A percentile compares a stretch with the other conserved stretches of the same genome.
Evolutionary conservation across 2,797 vertebrate species (phyloP).

Genomic region (Myotis findleyi): DNA sequence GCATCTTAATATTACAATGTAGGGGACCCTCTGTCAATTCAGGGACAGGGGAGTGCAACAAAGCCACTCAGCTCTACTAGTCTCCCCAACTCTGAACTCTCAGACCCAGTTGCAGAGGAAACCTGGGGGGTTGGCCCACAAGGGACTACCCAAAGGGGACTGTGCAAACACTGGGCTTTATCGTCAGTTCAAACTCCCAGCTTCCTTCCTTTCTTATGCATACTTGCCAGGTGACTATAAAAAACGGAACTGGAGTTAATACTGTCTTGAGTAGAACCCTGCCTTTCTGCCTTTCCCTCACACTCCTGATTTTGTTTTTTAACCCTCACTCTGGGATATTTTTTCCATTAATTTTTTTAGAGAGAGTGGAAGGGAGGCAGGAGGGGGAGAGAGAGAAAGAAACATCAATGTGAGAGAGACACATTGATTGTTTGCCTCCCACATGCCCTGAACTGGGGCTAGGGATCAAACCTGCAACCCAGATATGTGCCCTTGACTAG

Average conservation of each 20-base stretch:
- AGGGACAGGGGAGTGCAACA: background rate
- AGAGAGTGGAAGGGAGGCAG: too few species aligned
- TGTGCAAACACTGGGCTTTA: background rate
- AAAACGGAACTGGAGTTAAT: slow-evolving; percentile 51
- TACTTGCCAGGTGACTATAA: slow-evolving; percentile 57
- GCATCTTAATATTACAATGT: background rate
- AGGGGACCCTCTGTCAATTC: background rate
- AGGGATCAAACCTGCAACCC: too few species aligned
- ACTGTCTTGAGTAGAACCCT: background rate
- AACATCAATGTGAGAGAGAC: too few species aligned
- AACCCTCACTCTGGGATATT: too few species aligned
- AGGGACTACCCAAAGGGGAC: background rate
- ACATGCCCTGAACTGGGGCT: too few species aligned
- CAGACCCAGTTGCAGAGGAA: background rate
- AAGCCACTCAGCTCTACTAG: background rate
- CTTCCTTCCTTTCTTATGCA: slow-evolving; percentile 35
- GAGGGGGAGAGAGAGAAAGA: too few species aligned
- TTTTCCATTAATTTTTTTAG: too few species aligned
- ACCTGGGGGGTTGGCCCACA: background rate
- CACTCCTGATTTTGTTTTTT: background rate
- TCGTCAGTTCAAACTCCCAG: slow-evolving; percentile 4
- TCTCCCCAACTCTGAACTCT: background rate
- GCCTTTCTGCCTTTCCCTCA: slow-evolving; percentile 22
- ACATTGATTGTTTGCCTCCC: too few species aligned
- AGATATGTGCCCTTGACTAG: too few species aligned